Evolutionary conservation across 2,797 vertebrate genomes (phyloP).

Genomic region (Eupleurogrammus muticus): DNA sequence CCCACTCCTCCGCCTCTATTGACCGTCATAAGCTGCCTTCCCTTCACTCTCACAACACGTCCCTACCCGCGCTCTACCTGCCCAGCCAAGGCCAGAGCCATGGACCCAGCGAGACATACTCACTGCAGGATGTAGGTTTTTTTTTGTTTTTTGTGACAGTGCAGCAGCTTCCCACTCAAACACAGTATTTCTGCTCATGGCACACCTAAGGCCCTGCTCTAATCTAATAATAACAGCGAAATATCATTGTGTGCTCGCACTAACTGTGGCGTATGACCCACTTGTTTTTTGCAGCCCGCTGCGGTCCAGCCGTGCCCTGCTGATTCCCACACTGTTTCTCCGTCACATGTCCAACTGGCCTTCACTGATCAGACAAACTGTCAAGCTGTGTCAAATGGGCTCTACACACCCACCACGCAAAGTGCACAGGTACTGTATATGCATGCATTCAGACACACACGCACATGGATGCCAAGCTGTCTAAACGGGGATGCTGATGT

Average conservation of each 20-base stretch:
- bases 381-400: constrained; percentile 82
- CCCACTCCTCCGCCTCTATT: constrained; percentile 90
- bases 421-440: constrained; percentile 78
- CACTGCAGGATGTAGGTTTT: constrained; percentile 73
- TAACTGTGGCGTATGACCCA: constrained; percentile 24
- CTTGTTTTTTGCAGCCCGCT: constrained; percentile 69
- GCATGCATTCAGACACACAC: constrained; percentile 3
- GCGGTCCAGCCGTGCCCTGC: constrained; percentile 73
- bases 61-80: constrained; percentile 90
- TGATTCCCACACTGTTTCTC: constrained; percentile 79
- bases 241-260: constrained; percentile 16
- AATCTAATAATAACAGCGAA: constrained; percentile 28
- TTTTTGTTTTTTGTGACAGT: too few species aligned
- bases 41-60: constrained; percentile 88
- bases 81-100: constrained; percentile 81
- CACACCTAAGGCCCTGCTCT: constrained; percentile 13
- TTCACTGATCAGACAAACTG: constrained; percentile 76
- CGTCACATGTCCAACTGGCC: constrained; percentile 83
- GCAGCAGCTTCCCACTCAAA: constrained; percentile 14
- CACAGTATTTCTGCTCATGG: constrained; percentile 31
- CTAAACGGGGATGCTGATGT: neutral
- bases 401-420: constrained; percentile 71
- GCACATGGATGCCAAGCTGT: neutral
- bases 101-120: constrained; percentile 66
- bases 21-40: constrained; percentile 87